Conservation (phyloP, 1,140 invertebrate genomes). For the Babylonia areolata region DNA sequence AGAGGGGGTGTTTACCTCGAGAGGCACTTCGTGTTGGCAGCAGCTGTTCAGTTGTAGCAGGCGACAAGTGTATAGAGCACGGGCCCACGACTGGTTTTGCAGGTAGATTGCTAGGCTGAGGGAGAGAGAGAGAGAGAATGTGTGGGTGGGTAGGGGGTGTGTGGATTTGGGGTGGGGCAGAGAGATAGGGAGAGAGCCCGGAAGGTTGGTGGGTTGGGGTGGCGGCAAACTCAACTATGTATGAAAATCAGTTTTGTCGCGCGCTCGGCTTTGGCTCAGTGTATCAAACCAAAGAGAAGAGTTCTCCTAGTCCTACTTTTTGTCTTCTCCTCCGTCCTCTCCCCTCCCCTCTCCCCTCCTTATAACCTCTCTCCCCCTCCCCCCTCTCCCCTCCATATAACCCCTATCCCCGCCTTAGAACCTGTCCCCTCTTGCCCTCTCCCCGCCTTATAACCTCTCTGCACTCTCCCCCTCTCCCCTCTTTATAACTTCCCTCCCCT, state of each 20-base stretch:
- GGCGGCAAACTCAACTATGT: constrained; percentile 41
- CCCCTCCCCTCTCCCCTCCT: background rate
- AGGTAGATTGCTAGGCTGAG: background rate
- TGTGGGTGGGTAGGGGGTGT: background rate
- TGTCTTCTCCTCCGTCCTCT: background rate
- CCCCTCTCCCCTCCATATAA: background rate
- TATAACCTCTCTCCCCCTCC: no score
- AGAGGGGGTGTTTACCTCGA: background rate
- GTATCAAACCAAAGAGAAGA: constrained; percentile 25
- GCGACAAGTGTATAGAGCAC: no score
- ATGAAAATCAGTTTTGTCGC: constrained; percentile 39
- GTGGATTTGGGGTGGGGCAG: background rate
- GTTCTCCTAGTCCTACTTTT: no score
- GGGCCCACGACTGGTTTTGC: background rate
- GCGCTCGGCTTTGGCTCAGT: background rate
- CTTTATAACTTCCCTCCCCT: background rate
- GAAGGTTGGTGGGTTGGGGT: background rate
- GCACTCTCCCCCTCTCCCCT: no score
- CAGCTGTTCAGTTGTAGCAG: background rate
- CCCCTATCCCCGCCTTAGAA: no score
- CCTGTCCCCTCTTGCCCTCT: no score
- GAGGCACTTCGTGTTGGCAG: background rate
- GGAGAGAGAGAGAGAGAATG: background rate
- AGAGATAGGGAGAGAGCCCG: background rate
- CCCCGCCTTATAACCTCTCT: no score